Percentiles rank a stretch among this genome's conserved stretches.
Evolutionary conservation across 64 coral and sea anemone species (phyloP).

Genomic region (Dendrophyllia cribrosa): DNA sequence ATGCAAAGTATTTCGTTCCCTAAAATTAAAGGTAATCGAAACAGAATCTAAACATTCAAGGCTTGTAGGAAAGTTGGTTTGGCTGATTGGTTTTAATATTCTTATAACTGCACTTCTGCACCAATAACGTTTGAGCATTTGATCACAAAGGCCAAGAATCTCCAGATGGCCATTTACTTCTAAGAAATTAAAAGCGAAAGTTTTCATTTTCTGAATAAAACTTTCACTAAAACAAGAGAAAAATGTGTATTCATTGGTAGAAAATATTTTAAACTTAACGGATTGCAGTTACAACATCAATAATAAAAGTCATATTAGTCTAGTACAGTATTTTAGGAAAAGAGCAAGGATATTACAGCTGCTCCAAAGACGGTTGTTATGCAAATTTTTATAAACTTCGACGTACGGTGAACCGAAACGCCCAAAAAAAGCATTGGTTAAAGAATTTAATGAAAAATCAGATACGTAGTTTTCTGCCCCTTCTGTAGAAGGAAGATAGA

Average conservation of each 20-base stretch:
- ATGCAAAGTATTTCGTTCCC: neutral
- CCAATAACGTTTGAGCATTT: conserved; percentile 39
- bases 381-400: conserved; percentile 1
- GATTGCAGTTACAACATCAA: too few species aligned
- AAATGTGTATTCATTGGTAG: neutral
- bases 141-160: conserved; percentile 11
- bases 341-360: conserved; percentile 17
- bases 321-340: neutral
- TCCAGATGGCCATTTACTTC: conserved; percentile 31
- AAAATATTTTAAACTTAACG: neutral
- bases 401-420: neutral
- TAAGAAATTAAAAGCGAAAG: neutral
- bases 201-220: neutral
- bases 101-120: neutral
- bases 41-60: neutral
- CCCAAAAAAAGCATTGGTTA: neutral
- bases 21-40: neutral
- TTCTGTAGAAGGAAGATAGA: too few species aligned
- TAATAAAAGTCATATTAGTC: too few species aligned
- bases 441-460: too few species aligned
- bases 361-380: conserved; percentile 1
- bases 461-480: too few species aligned
- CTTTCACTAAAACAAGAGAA: neutral
- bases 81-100: neutral
- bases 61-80: neutral